phyloP scores from a whole-genome alignment of 2,113 vertebrate species.

The Percopsis transmontana region DNA sequence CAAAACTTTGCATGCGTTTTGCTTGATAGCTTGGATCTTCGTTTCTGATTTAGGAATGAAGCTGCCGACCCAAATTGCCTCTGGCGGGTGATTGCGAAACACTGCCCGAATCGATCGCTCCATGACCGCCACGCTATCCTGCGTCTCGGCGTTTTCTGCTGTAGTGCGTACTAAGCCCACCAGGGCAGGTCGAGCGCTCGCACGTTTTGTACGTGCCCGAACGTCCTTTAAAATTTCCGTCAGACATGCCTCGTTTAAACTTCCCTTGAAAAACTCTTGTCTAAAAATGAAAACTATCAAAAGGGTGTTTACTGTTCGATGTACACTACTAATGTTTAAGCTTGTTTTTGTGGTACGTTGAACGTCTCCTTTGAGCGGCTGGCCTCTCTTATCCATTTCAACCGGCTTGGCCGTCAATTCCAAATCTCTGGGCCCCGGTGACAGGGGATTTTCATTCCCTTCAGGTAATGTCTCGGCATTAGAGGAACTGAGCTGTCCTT shows the following conservation, averaged over 20 bases:
- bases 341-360: slow-evolving; percentile 21
- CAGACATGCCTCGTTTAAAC: slow-evolving; percentile 39
- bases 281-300: slow-evolving; percentile 76
- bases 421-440: slow-evolving; percentile 17
- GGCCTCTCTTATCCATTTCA: neutral
- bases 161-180: slow-evolving; percentile 69
- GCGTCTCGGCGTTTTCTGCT: slow-evolving; percentile 48
- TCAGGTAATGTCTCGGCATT: neutral
- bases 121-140: slow-evolving; percentile 51
- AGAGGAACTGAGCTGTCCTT: neutral
- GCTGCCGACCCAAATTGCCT: slow-evolving; percentile 70
- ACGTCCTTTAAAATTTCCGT: slow-evolving; percentile 78
- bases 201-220: slow-evolving; percentile 60
- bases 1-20: slow-evolving; percentile 66
- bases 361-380: neutral
- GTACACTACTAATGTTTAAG: slow-evolving; percentile 21
- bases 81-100: slow-evolving; percentile 66
- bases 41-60: slow-evolving; percentile 64
- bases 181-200: slow-evolving; percentile 60
- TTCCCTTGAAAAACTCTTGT: slow-evolving; percentile 58
- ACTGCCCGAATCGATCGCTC: slow-evolving; percentile 68
- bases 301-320: slow-evolving; percentile 66
- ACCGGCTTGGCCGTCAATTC: neutral
- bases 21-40: slow-evolving; percentile 65
- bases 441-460: slow-evolving; percentile 16